phyloP scores from a whole-genome alignment of 2,888 invertebrate genomes.

The Arrhopalites spinosus region DNA sequence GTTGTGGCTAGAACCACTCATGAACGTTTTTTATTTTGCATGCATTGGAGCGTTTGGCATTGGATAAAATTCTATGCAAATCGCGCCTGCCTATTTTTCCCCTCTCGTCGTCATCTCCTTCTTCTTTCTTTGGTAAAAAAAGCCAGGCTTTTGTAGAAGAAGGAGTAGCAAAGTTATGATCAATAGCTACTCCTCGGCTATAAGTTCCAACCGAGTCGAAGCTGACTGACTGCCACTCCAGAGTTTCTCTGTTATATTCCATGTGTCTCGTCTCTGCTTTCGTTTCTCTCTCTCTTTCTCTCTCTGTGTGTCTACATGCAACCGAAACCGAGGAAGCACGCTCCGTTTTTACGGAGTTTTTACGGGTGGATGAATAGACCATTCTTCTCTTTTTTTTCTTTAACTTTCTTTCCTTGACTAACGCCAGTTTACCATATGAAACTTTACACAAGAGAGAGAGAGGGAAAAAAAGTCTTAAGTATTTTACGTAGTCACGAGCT shows the following conservation, averaged over 20 bases:
- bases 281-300: neutral
- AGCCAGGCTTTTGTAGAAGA: neutral
- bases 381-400: slow-evolving; percentile 18
- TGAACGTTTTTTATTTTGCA: too few relatives aligned
- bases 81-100: slow-evolving; percentile 43
- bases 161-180: slow-evolving; percentile 32
- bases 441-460: too few relatives aligned
- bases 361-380: slow-evolving; percentile 39
- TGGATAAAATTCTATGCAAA: slow-evolving; percentile 43
- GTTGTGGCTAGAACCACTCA: too few relatives aligned
- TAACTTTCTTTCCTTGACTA: slow-evolving; percentile 12
- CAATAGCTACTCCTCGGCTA: slow-evolving; percentile 26
- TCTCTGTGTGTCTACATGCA: neutral
- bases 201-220: slow-evolving; percentile 1
- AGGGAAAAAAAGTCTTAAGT: too few relatives aligned
- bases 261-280: too few relatives aligned
- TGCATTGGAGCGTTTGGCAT: too few relatives aligned
- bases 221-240: slow-evolving; percentile 21
- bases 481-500: too few relatives aligned
- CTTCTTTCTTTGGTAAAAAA: neutral
- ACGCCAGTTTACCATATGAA: too few relatives aligned
- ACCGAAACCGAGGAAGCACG: slow-evolving; percentile 27
- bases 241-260: too few relatives aligned
- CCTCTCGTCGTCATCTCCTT: neutral
- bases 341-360: slow-evolving; percentile 40